A percentile compares a stretch with the other conserved stretches of the same genome.
These are phyloP conservation scores for Peucedramus taeniatus DNA, from an alignment of 2,113 vertebrate species.

Conservation along the genomic window DNA sequence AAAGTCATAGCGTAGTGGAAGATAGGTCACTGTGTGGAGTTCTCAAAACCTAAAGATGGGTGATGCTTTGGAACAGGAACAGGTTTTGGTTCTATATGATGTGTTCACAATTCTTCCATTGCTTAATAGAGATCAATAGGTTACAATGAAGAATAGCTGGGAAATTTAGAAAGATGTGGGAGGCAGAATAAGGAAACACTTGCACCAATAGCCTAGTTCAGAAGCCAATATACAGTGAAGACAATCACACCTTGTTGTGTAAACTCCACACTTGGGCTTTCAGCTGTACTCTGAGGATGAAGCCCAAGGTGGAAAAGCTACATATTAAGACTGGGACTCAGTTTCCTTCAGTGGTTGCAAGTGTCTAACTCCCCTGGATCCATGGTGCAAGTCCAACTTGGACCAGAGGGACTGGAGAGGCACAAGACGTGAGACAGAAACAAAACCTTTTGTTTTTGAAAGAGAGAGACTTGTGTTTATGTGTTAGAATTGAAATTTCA, in stretches of 20 bases:
- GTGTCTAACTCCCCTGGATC: neutral
- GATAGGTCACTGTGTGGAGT: fast-evolving
- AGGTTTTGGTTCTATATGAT: fast-evolving
- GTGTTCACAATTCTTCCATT: neutral
- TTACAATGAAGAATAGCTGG: neutral
- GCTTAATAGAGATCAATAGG: neutral
- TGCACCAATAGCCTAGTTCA: neutral
- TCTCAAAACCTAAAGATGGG: neutral
- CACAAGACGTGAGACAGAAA: fast-evolving
- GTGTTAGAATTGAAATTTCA: neutral
- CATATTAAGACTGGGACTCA: fast-evolving
- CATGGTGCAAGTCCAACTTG: fast-evolving
- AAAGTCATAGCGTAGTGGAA: neutral
- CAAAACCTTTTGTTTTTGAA: too few relatives aligned
- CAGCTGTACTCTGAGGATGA: neutral
- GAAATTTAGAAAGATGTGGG: neutral
- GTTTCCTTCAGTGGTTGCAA: neutral
- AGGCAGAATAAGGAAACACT: neutral
- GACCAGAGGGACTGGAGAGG: neutral
- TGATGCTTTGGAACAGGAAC: neutral
- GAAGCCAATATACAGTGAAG: neutral
- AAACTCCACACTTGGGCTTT: neutral
- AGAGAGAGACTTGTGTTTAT: neutral
- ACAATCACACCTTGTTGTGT: too few relatives aligned
- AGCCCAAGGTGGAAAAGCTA: neutral